Base-by-base conservation (phyloP, 2,888 invertebrate genomes). In the Crepidodera aurea region DNA sequence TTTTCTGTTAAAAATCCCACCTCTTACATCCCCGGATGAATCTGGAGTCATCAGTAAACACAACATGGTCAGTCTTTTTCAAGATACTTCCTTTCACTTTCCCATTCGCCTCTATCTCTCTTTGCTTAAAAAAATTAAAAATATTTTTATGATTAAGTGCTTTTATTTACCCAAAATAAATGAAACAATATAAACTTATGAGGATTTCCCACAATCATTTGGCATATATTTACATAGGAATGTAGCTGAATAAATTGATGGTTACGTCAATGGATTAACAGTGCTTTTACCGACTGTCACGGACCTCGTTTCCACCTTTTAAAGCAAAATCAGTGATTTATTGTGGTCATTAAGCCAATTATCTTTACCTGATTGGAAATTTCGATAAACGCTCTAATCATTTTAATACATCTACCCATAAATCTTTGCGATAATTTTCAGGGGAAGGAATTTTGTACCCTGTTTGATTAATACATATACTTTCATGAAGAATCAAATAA, bases 331-430 rank as follows among this genome's bases (percentile, higher is more conserved):
- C 37, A n/a, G 22, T 56, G 56, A 56, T 56, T 56, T 56, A 56
- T 56, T 32, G 56, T 56, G 56, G 56, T 56, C 56, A 56, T 56
- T 56, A 56, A 39, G 46, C 44, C 46, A 56, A 56, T 56, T 46
- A 56, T 56, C 46, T 32, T 46, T 56, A 56, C 42, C 37, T 13
- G 56, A 56, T 56, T 56, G 46, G 56, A 46, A 46, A 56, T 32
- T 46, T 56, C 56, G 56, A 56, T 56, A 56, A 56, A 56, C 46
- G 46, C 37, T 56, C 19, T 46, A 56, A 56, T 56, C 56, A 56
- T 56, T 56, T 56, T 56, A 56, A 46, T 56, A 56, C 56, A 56
- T 56, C 46, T 32, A 25, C 46, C 19, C 34, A 46, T 56, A 56
- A 56, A 56, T 56, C 46, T 40, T 13, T 2, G 12, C 15, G 29